These are phyloP conservation scores for Limenitis arthemis DNA, from an alignment of 2,888 invertebrate genomes.

Conservation along the genomic window DNA sequence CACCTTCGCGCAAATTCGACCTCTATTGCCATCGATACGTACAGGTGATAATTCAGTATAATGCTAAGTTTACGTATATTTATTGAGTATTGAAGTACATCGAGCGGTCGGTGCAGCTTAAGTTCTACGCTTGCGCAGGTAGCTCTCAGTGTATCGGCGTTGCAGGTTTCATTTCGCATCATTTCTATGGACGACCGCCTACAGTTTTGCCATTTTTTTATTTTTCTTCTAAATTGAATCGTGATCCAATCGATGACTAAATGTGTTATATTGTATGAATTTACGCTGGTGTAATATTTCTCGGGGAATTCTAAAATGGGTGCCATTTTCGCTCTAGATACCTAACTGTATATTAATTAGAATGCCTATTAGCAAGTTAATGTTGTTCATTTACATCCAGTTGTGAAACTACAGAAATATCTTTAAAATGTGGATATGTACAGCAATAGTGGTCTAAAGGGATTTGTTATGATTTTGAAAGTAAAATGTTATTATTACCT, in stretches of 20 bases:
- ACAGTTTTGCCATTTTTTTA: constrained; percentile 33
- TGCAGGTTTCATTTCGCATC: constrained; percentile 1
- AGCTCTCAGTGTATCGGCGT: constrained; percentile 3
- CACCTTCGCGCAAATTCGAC: neutral
- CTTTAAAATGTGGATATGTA: no score
- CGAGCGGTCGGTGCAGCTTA: neutral
- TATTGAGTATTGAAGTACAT: constrained; percentile 8
- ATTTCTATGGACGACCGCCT: constrained; percentile 15
- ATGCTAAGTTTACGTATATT: neutral
- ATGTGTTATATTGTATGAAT: constrained; percentile 1
- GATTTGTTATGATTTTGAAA: no score
- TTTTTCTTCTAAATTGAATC: constrained; percentile 37
- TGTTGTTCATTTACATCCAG: no score
- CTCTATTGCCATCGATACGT: constrained; percentile 1
- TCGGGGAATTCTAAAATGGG: neutral
- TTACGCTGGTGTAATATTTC: neutral
- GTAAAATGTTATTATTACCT: no score
- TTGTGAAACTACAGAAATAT: no score
- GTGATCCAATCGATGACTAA: constrained; percentile 40
- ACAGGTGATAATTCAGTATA: constrained; percentile 5
- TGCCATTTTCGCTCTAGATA: neutral
- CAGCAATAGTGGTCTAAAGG: no score
- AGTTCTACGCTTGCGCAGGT: neutral
- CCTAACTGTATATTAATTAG: no score
- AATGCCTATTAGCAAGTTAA: no score